phyloP scores from a whole-genome alignment of 2,113 vertebrate species.

The Syrmaticus mikado region DNA sequence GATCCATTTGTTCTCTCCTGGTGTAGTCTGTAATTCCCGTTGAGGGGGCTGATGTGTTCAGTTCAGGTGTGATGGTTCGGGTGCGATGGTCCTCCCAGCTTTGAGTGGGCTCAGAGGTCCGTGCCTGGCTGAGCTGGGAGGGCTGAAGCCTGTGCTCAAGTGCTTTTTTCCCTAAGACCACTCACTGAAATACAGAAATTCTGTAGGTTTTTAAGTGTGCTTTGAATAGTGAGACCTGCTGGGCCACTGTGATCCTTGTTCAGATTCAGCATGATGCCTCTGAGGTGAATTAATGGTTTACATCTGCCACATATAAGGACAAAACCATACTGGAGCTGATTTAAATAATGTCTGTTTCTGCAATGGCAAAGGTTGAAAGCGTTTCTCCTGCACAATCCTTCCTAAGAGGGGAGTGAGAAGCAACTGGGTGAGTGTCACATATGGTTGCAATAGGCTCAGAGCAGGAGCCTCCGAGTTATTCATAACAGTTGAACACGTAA shows the following conservation, averaged over 20 bases:
- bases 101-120: background rate
- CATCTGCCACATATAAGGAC: background rate
- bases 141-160: background rate
- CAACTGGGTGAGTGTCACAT: background rate
- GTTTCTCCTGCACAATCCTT: background rate
- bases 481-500: conserved; percentile 35
- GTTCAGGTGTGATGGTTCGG: background rate
- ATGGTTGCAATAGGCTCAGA: background rate
- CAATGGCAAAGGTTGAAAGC: background rate
- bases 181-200: background rate
- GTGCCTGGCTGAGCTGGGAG: fast-evolving
- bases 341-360: conserved; percentile 3
- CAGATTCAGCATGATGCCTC: background rate
- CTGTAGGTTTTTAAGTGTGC: background rate
- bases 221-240: background rate
- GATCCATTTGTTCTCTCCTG: background rate
- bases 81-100: background rate
- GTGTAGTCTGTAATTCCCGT: background rate
- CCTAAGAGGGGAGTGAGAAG: background rate
- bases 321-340: background rate
- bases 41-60: background rate
- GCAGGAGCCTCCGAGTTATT: conserved; percentile 3
- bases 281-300: background rate
- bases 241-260: background rate
- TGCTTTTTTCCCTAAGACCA: background rate